These are phyloP conservation scores for Micromussa lordhowensis DNA, from an alignment of 92 coral and sea anemone genomes.

Conservation along the genomic window DNA sequence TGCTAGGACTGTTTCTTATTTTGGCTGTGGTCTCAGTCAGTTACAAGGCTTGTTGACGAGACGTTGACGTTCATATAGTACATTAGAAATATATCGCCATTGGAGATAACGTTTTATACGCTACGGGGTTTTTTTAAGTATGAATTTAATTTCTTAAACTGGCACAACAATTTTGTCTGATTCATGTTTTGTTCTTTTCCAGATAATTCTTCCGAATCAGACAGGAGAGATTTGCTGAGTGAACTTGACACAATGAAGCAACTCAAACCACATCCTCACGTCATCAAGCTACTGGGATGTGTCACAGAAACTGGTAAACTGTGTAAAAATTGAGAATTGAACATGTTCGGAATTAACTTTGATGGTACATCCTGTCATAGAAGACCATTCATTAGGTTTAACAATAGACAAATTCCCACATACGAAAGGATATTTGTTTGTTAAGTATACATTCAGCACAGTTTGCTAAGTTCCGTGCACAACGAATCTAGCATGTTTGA, in stretches of 20 bases:
- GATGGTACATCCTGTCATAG: not conserved
- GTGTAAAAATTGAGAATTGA: not conserved
- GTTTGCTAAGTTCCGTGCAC: too few species aligned
- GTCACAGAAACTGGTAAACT: conserved; percentile 7
- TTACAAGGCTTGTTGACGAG: too few species aligned
- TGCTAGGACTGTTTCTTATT: too few species aligned
- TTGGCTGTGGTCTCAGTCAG: too few species aligned
- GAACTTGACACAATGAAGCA: conserved; percentile 14
- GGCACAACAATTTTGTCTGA: not conserved
- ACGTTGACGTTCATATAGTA: too few species aligned
- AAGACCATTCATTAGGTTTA: not conserved
- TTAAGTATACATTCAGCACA: too few species aligned
- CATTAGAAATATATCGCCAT: too few species aligned
- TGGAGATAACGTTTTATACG: too few species aligned
- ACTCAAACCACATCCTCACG: conserved; percentile 13
- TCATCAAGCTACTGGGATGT: conserved; percentile 12
- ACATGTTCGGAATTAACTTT: not conserved
- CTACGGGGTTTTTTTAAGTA: too few species aligned
- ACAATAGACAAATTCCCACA: too few species aligned
- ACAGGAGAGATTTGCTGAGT: conserved; percentile 3
- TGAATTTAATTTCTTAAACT: not conserved
- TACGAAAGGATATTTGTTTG: too few species aligned
- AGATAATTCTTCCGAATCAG: conserved; percentile 3
- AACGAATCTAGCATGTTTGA: too few species aligned
- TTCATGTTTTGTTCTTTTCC: not conserved